Base-by-base conservation (phyloP, 1,140 invertebrate genomes). In the Xylocopa sonorina region DNA sequence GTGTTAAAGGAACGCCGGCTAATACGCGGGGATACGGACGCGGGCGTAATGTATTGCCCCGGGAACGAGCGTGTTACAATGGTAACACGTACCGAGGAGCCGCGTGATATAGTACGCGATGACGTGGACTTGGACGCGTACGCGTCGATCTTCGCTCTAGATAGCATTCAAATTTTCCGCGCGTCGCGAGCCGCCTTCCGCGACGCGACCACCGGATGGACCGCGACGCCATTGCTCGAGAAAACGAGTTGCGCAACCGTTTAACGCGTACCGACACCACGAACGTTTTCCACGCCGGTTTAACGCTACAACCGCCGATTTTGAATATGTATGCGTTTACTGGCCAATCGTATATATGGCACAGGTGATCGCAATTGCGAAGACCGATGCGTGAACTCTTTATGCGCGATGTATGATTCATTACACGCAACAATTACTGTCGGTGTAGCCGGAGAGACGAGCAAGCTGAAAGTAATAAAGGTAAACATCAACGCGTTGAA, bases 41-140 rank as follows among this genome's bases (percentile, higher is more conserved):
- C 82, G 66, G 80, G 73, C n/a, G 66, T 87, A 86, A 88, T 87
- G 83, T 88, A 88, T 89, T 80, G 85, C 81, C 62, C 55, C 80
- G 64, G 67, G 73, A 85, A 88, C 77, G 79, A 82, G 83, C 80
- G 72, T 80, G 83, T 82, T 85, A 82, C 83, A 82, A 86, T 86
- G 72, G 85, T 80, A 87, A 87, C 76, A 77, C 81, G 80, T 83
- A 69, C 78, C 75, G 83, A 80, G 83, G 72, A 63, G 55, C 79
- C 57, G 71, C 83, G 79, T 85, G 83, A 85, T 85, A 85, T 85
- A 84, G 63, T 81, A 73, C 69, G 67, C 57, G 77, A 50, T 85
- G 73, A 85, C 82, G 74, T 82, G 66, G 78, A 60, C 71, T 53
- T 75, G 62, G 73, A 85, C 76, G 57, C 46, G 60, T 78, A 69